Base-by-base conservation (phyloP, 2,113 vertebrate genomes). In the Proteles cristata region DNA sequence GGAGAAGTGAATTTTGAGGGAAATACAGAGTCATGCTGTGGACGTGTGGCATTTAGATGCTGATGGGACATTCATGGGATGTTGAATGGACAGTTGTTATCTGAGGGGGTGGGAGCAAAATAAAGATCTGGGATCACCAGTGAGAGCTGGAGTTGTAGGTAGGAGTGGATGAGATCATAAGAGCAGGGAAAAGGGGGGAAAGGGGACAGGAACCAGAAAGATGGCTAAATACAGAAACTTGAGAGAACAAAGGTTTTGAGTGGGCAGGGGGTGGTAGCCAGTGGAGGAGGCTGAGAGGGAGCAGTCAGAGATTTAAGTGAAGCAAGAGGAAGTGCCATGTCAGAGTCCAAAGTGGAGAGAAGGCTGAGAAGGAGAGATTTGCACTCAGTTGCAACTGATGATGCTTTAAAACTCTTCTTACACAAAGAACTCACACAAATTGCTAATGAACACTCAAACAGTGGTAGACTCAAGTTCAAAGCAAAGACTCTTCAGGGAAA, bases 331-430 rank as follows among this genome's bases (percentile, higher is more conserved):
- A 63, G 28, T 10, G 12, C 33, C 4, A 0, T 5, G 7, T 79
- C 79, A 45, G 73, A 90, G 73, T 63, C 85, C 79, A n/a, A 68
- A 80, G 71, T n/a, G 87, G 25, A 43, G 28, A 77, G 82, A 39
- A 6, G 2, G 12, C 48, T 84, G 4, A 2, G 31, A 86, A 33
- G 43, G 80, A 87, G 69, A 71, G 74, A 15, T 39, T 10, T 66
- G 50, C 39, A 6, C 28, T 39, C 0, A 0, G 3, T 5, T 16
- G 68, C 12, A 4, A 1, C 3, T 2, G 25, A 53, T 6, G 1
- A 48, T 4, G 79, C 28, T 95, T 91, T 71, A 43, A 23, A 87
- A 63, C 28, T 48, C 11, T 68, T 58, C 89, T 50, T 26, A 16
- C 0, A 65, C 61, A 77, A 58, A 87, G 45, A 50, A 63, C 19